phyloP scores from a whole-genome alignment of 37 sponge, comb jelly and placozoan genomes.

The Cladorhizidae sp. region DNA sequence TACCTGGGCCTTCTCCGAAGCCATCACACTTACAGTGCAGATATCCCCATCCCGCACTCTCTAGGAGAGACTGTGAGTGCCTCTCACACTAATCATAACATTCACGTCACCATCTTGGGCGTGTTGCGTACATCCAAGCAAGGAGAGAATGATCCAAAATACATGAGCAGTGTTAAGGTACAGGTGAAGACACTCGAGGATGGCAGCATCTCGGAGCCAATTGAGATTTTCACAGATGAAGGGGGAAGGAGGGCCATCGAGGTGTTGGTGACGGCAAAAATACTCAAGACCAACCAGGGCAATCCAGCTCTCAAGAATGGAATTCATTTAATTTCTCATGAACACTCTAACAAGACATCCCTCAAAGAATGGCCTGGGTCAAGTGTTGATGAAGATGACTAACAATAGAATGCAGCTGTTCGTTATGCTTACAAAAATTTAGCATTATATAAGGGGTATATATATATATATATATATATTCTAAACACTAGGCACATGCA shows the following conservation, averaged over 20 bases:
- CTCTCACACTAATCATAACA: conserved; percentile 53
- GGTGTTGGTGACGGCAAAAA: conserved; percentile 66
- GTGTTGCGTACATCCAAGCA: conserved; percentile 3
- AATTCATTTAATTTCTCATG: conserved; percentile 66
- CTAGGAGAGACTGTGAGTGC: conserved; percentile 42
- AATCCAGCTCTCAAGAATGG: conserved; percentile 78
- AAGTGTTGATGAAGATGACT: too few relatives aligned
- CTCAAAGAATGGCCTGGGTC: conserved; percentile 85
- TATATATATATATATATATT: too few relatives aligned
- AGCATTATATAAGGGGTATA: too few relatives aligned
- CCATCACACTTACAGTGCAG: conserved; percentile 76
- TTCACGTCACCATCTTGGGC: conserved; percentile 37
- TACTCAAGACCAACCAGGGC: conserved; percentile 59
- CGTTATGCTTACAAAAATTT: background rate
- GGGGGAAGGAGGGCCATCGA: conserved; percentile 17
- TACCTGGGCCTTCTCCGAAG: conserved; percentile 67
- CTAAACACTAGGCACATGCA: too few relatives aligned
- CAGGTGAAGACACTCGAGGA: conserved; percentile 76
- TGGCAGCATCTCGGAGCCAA: conserved; percentile 61
- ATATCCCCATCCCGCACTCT: conserved; percentile 53
- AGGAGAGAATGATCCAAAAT: background rate
- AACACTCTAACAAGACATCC: conserved; percentile 63
- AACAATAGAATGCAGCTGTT: too few relatives aligned
- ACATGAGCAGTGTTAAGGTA: conserved; percentile 35
- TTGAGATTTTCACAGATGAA: conserved; percentile 19